These are phyloP conservation scores for Ormyrus rosae DNA, from an alignment of 2,888 invertebrate species.

Conservation along the genomic window DNA sequence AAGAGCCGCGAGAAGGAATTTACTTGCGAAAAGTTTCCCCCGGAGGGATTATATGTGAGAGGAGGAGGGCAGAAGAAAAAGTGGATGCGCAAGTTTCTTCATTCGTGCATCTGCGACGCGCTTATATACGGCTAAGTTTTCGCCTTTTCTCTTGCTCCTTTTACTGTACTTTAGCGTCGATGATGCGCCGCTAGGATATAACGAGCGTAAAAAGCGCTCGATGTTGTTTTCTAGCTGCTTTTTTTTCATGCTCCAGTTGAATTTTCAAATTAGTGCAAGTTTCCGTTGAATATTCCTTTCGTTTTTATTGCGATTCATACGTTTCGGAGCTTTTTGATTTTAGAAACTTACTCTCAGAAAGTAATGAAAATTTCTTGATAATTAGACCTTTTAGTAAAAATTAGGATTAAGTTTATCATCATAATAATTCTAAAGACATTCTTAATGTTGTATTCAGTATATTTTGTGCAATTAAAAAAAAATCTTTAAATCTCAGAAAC, in stretches of 20 bases:
- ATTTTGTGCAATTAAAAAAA: no score
- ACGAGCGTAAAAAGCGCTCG: constrained; percentile 37
- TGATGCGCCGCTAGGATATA: neutral
- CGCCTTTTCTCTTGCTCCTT: neutral
- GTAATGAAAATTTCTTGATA: no score
- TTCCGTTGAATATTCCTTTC: neutral
- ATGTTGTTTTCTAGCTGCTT: neutral
- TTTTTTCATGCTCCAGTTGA: constrained; percentile 2
- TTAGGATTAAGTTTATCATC: no score
- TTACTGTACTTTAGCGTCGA: constrained; percentile 4
- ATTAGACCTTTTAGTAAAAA: no score
- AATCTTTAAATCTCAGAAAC: no score
- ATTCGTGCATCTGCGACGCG: constrained; percentile 55
- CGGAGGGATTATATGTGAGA: no score
- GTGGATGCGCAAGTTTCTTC: constrained; percentile 55
- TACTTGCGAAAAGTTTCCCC: constrained; percentile 33
- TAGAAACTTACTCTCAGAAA: no score
- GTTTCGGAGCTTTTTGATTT: no score
- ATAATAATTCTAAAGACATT: no score
- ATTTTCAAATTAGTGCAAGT: constrained; percentile 49
- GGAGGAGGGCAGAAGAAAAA: constrained; percentile 24
- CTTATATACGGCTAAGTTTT: constrained; percentile 27
- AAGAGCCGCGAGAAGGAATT: constrained; percentile 33
- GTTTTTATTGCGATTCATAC: neutral
- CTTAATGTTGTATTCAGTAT: no score